Base-by-base conservation (phyloP, 2,113 vertebrate species). In the Peromyscus californicus region DNA sequence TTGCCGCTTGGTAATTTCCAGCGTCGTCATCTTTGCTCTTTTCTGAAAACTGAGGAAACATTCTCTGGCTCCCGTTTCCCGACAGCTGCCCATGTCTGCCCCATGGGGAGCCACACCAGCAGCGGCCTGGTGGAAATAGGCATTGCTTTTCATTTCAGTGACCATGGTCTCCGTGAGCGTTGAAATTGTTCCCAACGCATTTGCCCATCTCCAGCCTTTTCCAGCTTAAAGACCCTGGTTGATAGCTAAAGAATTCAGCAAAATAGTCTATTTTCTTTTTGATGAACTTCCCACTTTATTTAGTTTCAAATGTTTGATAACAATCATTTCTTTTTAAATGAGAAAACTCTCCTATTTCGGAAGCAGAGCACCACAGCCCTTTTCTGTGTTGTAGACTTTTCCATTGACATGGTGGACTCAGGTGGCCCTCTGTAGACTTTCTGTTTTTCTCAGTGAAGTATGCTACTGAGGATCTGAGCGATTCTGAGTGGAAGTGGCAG, bases 1-100 rank as follows among this genome's bases (percentile, higher is more conserved):
- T 92, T 92, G 63, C 65, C 57, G 33, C 24, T 82, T 67, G 26
- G 12, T 76, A 22, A 24, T 63, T 82, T 92, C 51, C 26, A 70
- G 42, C 78, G 39, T 45, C 45, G 8, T 75, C 17, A 4, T 80
- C 70, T 79, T 94, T 90, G 22, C 79, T 94, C 54, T 95, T 95
- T 83, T 70, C 79, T 76, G 85, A 89, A 89, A 95, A 85, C 31
- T 33, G 39, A 80, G 67, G n/a, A 97, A 69, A 61, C 42, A 61
- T 89, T 89, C 88, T 51, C 79, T 61, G 78, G 89, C 75, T 91
- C 80, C 79, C 63, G 26, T 85, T 95, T 86, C 36, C 72, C 75
- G 48, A 82, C 39, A 63, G 61, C n/a, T 69, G 65, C n/a, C 83
- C 15, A 1, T 31, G 79, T 87, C 83, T 33, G 48, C 31, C 59